A percentile compares a stretch with the other conserved stretches of the same genome.
Conservation (phyloP, 2,888 invertebrate species). For the Lithophane leautieri region DNA sequence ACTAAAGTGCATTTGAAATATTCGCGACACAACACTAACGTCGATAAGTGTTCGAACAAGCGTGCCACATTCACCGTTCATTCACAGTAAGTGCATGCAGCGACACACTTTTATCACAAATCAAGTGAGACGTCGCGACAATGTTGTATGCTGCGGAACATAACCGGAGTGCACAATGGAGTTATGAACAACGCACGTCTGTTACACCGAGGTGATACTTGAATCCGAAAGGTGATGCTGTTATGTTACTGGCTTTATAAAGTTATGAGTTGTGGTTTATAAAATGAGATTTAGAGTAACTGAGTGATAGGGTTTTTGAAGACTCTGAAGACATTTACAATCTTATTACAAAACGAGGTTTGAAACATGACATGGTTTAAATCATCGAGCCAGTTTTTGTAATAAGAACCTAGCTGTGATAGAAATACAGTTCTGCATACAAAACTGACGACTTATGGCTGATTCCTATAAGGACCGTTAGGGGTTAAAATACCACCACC, state of each 20-base stretch:
- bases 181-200: constrained; percentile 57
- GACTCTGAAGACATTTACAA: neutral
- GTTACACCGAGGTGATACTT: constrained; percentile 61
- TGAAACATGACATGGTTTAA: neutral
- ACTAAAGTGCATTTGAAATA: constrained; percentile 36
- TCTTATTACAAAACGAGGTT: neutral
- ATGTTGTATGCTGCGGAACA: constrained; percentile 69
- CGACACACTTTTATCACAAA: constrained; percentile 78
- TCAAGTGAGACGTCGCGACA: constrained; percentile 74
- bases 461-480: no score
- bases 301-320: neutral
- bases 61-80: constrained; percentile 56
- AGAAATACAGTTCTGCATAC: neutral
- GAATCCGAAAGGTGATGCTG: constrained; percentile 51
- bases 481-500: no score
- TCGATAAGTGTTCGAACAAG: constrained; percentile 55
- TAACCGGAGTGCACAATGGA: constrained; percentile 73
- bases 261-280: neutral
- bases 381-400: neutral
- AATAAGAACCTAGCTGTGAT: neutral
- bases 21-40: constrained; percentile 17
- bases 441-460: neutral
- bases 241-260: constrained; percentile 35
- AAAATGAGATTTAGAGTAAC: neutral
- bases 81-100: constrained; percentile 70